A percentile compares a stretch with the other conserved stretches of the same genome.
These are phyloP conservation scores for Hycleus phaleratus DNA, from an alignment of 1,140 invertebrate species.

Conservation along the genomic window DNA sequence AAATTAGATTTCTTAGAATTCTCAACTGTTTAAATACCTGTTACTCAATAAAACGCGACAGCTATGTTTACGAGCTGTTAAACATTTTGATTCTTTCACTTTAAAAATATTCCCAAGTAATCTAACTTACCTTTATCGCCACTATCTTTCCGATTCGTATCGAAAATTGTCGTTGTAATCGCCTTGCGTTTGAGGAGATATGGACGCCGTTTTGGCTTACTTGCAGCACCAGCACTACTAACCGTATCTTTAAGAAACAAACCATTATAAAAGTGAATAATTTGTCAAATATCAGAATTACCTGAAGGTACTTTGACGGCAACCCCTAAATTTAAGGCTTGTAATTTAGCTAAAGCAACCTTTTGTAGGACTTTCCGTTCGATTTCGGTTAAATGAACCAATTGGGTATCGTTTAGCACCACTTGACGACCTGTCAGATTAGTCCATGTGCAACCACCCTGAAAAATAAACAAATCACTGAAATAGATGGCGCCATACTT, in stretches of 20 bases:
- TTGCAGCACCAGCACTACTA: conserved; percentile 38
- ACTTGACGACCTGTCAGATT: conserved; percentile 68
- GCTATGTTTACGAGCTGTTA: too few species aligned
- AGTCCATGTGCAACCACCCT: conserved; percentile 80
- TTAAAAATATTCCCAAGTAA: neutral
- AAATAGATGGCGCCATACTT: too few species aligned
- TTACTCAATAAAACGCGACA: too few species aligned
- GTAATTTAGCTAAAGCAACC: conserved; percentile 78
- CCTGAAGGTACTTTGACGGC: conserved; percentile 59
- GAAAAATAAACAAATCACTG: conserved; percentile 29
- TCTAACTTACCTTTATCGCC: conserved; percentile 53
- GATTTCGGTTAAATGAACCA: conserved; percentile 70
- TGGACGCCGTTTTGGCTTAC: conserved; percentile 65
- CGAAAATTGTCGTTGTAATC: conserved; percentile 76
- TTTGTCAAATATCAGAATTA: conserved; percentile 15
- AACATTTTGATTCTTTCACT: too few species aligned
- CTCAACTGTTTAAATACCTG: too few species aligned
- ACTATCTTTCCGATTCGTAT: conserved; percentile 57
- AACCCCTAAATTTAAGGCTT: conserved; percentile 77
- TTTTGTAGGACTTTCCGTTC: conserved; percentile 74
- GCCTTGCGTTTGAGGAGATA: conserved; percentile 76
- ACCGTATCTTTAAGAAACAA: neutral
- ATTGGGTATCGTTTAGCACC: conserved; percentile 57
- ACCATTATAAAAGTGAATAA: neutral
- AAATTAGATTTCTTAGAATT: too few species aligned